phyloP scores from a whole-genome alignment of 1,140 invertebrate genomes.

The Phthorimaea operculella region DNA sequence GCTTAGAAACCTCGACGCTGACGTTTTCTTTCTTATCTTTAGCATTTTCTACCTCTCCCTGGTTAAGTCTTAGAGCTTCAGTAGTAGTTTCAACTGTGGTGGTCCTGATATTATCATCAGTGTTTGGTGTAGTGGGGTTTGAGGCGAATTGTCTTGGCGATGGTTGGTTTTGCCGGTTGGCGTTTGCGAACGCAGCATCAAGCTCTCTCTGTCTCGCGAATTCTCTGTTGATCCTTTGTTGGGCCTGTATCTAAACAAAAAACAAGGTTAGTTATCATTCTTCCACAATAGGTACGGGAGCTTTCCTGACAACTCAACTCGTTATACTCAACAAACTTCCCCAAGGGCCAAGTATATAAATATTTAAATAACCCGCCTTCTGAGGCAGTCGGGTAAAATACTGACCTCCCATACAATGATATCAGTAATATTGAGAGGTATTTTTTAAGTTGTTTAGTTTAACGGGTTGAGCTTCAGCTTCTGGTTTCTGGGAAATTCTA shows the following conservation, averaged over 20 bases:
- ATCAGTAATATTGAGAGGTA: no score
- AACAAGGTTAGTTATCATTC: no score
- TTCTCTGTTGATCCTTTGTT: constrained; percentile 42
- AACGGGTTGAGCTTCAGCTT: no score
- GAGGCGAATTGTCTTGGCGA: constrained; percentile 39
- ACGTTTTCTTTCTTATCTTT: constrained; percentile 39
- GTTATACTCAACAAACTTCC: no score
- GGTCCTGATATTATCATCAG: constrained; percentile 22
- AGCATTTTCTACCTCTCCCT: constrained; percentile 36
- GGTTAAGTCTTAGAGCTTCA: constrained; percentile 35
- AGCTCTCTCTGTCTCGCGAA: constrained; percentile 45
- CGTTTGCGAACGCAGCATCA: constrained; percentile 29
- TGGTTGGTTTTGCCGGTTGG: constrained; percentile 32
- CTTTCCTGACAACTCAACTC: no score
- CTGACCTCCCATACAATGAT: no score
- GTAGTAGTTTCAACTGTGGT: constrained; percentile 30
- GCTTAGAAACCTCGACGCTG: constrained; percentile 50
- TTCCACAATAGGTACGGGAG: no score
- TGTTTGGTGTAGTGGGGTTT: constrained; percentile 30
- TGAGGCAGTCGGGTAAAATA: no score
- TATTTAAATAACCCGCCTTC: no score
- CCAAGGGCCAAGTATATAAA: no score
- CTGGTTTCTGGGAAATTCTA: no score
- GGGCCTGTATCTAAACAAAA: constrained; percentile 42
- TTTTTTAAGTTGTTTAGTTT: no score